Evolutionary conservation across 2,888 invertebrate genomes (phyloP).

Genomic region (Thyatira batis): DNA sequence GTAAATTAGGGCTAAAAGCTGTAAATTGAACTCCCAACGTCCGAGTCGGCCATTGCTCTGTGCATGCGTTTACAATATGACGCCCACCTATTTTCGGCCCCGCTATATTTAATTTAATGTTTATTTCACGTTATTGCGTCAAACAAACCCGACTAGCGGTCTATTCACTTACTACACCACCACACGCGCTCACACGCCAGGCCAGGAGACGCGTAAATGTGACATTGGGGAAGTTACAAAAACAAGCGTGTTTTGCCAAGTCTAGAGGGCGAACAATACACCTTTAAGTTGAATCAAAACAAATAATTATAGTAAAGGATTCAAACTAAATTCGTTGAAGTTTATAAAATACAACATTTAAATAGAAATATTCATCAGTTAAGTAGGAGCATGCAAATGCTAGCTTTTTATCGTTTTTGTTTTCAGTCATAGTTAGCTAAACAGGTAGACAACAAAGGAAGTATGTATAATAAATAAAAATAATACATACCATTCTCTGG

Average conservation of each 20-base stretch:
- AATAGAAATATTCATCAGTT: background rate
- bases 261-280: constrained; percentile 36
- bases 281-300: constrained; percentile 17
- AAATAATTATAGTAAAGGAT: constrained; percentile 7
- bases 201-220: constrained; percentile 45
- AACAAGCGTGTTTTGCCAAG: constrained; percentile 33
- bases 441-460: background rate
- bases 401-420: background rate
- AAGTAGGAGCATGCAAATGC: background rate
- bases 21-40: constrained; percentile 45
- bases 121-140: constrained; percentile 55
- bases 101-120: constrained; percentile 60
- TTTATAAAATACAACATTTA: background rate
- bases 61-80: constrained; percentile 53
- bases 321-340: constrained; percentile 2
- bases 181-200: constrained; percentile 20
- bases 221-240: constrained; percentile 43
- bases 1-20: constrained; percentile 3
- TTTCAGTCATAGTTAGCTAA: background rate
- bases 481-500: too few species aligned
- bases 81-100: constrained; percentile 71
- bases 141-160: constrained; percentile 33
- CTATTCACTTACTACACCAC: background rate
- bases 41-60: constrained; percentile 57
- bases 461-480: background rate